A percentile compares a stretch with the other conserved stretches of the same genome.
Conservation (phyloP, 2,888 invertebrate genomes). For the Allygus modestus region DNA sequence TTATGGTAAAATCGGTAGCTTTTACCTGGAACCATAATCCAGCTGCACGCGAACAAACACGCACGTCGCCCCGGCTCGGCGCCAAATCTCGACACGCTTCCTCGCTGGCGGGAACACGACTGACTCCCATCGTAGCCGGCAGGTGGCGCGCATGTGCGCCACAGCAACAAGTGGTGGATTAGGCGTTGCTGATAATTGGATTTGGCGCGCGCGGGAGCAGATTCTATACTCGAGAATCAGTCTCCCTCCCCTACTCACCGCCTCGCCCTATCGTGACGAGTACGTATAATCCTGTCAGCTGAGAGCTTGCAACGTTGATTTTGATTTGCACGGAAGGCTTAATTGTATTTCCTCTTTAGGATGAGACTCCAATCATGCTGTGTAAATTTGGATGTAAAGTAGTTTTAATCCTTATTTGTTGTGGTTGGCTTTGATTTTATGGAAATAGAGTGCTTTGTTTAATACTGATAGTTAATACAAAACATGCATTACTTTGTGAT, state of each 20-base stretch:
- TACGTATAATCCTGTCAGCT: conserved; percentile 33
- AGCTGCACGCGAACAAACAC: conserved; percentile 17
- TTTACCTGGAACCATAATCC: conserved; percentile 37
- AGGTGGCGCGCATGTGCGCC: background rate
- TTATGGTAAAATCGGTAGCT: conserved; percentile 9
- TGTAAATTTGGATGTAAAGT: background rate
- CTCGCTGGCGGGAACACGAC: background rate
- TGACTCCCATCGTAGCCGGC: background rate
- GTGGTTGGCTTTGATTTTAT: too few relatives aligned
- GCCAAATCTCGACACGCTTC: background rate
- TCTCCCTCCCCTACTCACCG: too few relatives aligned
- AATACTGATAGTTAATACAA: too few relatives aligned
- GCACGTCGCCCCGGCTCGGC: background rate
- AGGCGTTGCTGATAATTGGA: conserved; percentile 29
- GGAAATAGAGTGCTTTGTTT: background rate
- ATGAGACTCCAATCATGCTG: conserved; percentile 9
- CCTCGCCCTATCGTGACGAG: conserved; percentile 1
- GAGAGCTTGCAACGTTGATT: conserved; percentile 40
- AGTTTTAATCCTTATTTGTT: background rate
- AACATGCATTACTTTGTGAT: too few relatives aligned
- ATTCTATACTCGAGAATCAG: conserved; percentile 43
- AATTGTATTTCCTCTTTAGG: conserved; percentile 28
- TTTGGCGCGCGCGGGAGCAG: conserved; percentile 35
- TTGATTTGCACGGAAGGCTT: conserved; percentile 37
- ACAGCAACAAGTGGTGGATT: conserved; percentile 31